phyloP scores from a whole-genome alignment of 2,797 vertebrate genomes.

The Benthosema pterotum region DNA sequence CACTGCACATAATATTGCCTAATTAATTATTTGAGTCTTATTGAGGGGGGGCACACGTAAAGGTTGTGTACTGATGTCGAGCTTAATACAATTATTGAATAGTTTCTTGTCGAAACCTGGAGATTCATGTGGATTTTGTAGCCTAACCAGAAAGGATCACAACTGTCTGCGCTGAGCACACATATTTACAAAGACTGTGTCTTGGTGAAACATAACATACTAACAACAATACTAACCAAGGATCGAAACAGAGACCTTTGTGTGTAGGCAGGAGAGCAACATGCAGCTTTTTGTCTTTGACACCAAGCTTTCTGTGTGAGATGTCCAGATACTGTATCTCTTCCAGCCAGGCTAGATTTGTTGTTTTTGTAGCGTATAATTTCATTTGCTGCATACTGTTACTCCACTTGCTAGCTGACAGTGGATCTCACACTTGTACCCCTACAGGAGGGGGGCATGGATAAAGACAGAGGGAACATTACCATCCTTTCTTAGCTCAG shows the following conservation, averaged over 20 bases:
- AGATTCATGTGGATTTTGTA: background rate
- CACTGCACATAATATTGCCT: too few relatives aligned
- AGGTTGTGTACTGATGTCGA: too few relatives aligned
- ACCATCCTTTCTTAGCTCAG: conserved; percentile 13
- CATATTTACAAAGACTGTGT: too few relatives aligned
- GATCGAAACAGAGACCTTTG: background rate
- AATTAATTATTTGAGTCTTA: too few relatives aligned
- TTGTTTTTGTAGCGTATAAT: background rate
- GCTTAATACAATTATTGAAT: too few relatives aligned
- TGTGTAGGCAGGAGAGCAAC: background rate
- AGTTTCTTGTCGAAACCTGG: conserved; percentile 3
- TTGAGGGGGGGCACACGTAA: too few relatives aligned
- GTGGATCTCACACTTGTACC: conserved; percentile 1
- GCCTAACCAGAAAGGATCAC: too few relatives aligned
- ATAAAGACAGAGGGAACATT: conserved; percentile 14
- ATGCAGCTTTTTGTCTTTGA: background rate
- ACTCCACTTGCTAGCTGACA: conserved; percentile 12
- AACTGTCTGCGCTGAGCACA: too few relatives aligned
- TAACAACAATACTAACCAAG: background rate
- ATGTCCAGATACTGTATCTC: conserved; percentile 4
- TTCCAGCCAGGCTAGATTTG: conserved; percentile 10
- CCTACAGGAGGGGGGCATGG: conserved; percentile 15
- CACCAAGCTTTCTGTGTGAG: too few relatives aligned
- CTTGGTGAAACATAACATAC: too few relatives aligned
- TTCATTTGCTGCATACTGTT: conserved; percentile 8